phyloP scores from a whole-genome alignment of 2,113 vertebrate species.

The Okapia johnstoni region DNA sequence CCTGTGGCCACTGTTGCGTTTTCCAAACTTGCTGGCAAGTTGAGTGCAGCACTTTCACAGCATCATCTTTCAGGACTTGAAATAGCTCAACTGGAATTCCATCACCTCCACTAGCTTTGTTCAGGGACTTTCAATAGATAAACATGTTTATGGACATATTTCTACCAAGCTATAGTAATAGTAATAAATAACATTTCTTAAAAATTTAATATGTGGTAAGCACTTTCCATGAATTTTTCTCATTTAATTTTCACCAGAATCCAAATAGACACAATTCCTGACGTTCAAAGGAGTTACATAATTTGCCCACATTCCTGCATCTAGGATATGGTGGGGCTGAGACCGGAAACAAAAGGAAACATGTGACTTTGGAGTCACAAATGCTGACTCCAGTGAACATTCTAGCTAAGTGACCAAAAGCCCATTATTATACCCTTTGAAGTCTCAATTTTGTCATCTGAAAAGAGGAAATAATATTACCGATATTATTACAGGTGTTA shows the following conservation, averaged over 20 bases:
- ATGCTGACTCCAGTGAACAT: neutral
- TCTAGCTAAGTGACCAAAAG: neutral
- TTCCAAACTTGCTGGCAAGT: no score
- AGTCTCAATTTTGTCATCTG: neutral
- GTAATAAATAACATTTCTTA: neutral
- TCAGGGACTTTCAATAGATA: neutral
- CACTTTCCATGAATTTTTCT: neutral
- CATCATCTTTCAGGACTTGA: no score
- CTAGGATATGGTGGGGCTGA: neutral
- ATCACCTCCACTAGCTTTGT: no score
- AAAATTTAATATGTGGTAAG: neutral
- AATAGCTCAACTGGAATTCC: no score
- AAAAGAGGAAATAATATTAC: neutral
- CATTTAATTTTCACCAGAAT: conserved; percentile 36
- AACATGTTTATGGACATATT: neutral
- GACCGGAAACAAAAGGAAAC: neutral
- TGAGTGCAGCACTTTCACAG: no score
- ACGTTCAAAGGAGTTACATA: neutral
- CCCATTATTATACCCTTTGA: neutral
- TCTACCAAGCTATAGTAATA: neutral
- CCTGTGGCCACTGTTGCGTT: no score
- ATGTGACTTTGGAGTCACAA: neutral
- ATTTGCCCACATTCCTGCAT: neutral
- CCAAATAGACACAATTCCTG: neutral
- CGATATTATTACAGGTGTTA: neutral